Evolutionary conservation across 2,797 vertebrate genomes (phyloP), one percentile per base, ranked within the genome.

Genomic region (Scolopax bukidnonensis): DNA sequence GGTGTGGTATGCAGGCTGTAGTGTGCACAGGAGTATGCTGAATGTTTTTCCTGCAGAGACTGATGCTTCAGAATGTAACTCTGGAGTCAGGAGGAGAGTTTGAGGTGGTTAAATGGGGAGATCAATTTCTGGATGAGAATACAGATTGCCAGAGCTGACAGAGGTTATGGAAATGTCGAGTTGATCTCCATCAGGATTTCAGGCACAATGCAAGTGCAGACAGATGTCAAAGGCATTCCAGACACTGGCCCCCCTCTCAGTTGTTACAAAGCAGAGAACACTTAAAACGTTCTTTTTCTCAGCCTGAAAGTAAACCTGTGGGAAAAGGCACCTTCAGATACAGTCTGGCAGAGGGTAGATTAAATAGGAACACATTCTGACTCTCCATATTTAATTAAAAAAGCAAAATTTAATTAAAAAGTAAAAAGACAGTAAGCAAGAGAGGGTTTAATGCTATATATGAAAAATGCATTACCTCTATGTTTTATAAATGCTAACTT

Each of bases 21-120:
- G 30, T 4, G 20, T 20, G 54, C 54, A 8, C 41, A 11, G 0
- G 0, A 20, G 28, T 3, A 3, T 0, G 6, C 68, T 23, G 36
- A 6, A 15, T 17, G 21, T 21, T 67, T 43, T 47, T 45, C 41
- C 48, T n/a, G 2, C 7, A 4, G 27, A 47, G n/a, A 1, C 28
- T 20, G 24, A 1, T 15, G 65, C 45, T 56, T 50, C 69, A n/a
- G 24, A 64, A 41, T 12, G 18, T 3, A 4, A 33, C 56, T 50
- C 61, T 28, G 54, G 36, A 68, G 45, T 7, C 63, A 14, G 61
- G 53, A 86, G 48, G 25, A 17, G 32, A 71, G 1, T 10, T 2
- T 18, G 45, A 9, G 68, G 27, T 18, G 25, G 8, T 69, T 43
- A 27, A 12, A 6, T 0, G 4, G 54, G 32, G 59, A 87, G 11